Evolutionary conservation across 2,113 vertebrate genomes (phyloP).

Genomic region (Boleophthalmus pectinirostris): DNA sequence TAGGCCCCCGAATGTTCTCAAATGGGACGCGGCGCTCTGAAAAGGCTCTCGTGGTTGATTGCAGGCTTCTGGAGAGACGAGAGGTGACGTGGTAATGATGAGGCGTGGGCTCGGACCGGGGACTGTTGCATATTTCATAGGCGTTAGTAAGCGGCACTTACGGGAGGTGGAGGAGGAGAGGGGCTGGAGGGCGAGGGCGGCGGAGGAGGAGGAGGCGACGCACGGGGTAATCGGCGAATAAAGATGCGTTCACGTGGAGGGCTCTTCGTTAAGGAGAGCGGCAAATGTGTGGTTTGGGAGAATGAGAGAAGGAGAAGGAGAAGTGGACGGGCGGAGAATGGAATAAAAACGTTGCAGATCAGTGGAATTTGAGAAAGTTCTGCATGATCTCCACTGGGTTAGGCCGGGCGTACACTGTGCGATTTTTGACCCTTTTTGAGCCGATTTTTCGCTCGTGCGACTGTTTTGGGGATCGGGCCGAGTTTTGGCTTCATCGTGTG

Average conservation of each 20-base stretch:
- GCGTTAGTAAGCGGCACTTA: conserved; percentile 99
- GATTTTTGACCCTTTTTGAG: too few species aligned
- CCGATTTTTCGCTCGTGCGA: too few species aligned
- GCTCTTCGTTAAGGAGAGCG: conserved; percentile 88
- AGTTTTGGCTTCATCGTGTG: too few species aligned
- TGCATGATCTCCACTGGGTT: too few species aligned
- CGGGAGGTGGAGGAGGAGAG: conserved; percentile 92
- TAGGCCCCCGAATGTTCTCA: conserved; percentile 83
- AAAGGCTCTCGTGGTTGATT: conserved; percentile 92
- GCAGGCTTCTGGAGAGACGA: conserved; percentile 81
- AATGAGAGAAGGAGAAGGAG: neutral
- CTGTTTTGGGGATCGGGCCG: too few species aligned
- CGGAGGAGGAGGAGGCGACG: conserved; percentile 72
- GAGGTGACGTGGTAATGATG: conserved; percentile 84
- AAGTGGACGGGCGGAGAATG: neutral
- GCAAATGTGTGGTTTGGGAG: conserved; percentile 79
- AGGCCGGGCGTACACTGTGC: too few species aligned
- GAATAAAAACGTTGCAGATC: neutral
- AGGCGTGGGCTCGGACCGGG: conserved; percentile 88
- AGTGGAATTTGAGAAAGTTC: too few species aligned
- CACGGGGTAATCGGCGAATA: conserved; percentile 90
- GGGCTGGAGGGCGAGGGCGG: conserved; percentile 86
- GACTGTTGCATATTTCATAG: conserved; percentile 99
- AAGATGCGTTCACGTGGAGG: conserved; percentile 90
- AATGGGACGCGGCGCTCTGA: conserved; percentile 83